Evolutionary conservation across 2,797 vertebrate species (phyloP).

Genomic region (Setipinna tenuifilis): DNA sequence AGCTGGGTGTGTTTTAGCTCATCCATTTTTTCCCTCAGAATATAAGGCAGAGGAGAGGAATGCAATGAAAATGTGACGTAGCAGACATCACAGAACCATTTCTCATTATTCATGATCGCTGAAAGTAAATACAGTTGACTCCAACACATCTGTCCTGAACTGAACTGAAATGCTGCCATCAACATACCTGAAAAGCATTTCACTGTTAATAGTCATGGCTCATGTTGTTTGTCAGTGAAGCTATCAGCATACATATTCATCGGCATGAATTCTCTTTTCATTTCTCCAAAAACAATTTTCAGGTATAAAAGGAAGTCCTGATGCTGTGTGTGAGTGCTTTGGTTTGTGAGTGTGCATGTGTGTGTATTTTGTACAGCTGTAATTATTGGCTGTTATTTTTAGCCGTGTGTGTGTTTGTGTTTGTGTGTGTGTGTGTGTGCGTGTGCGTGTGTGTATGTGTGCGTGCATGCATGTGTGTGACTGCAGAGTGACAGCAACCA

Average conservation of each 20-base stretch:
- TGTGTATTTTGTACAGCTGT: background rate
- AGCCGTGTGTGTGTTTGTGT: background rate
- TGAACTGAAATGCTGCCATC: background rate
- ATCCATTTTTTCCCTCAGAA: background rate
- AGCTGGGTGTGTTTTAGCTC: slow-evolving; percentile 1
- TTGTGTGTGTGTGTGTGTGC: background rate
- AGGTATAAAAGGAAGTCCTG: background rate
- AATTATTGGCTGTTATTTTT: slow-evolving; percentile 4
- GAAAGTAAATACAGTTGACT: background rate
- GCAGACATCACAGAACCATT: background rate
- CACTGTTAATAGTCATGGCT: background rate
- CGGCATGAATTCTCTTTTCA: background rate
- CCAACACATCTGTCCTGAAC: background rate
- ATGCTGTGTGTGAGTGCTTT: background rate
- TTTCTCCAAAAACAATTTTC: background rate
- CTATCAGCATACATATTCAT: background rate
- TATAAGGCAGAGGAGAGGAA: background rate
- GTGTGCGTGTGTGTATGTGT: background rate
- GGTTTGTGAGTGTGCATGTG: background rate
- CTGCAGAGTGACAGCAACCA: background rate
- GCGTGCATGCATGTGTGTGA: background rate
- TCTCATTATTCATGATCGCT: background rate
- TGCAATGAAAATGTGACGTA: background rate
- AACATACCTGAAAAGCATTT: background rate
- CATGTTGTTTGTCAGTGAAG: background rate